Percentiles rank a stretch among this genome's conserved stretches.
phyloP scores from a whole-genome alignment of 2,113 vertebrate genomes.

The Phalacrocorax carbo region DNA sequence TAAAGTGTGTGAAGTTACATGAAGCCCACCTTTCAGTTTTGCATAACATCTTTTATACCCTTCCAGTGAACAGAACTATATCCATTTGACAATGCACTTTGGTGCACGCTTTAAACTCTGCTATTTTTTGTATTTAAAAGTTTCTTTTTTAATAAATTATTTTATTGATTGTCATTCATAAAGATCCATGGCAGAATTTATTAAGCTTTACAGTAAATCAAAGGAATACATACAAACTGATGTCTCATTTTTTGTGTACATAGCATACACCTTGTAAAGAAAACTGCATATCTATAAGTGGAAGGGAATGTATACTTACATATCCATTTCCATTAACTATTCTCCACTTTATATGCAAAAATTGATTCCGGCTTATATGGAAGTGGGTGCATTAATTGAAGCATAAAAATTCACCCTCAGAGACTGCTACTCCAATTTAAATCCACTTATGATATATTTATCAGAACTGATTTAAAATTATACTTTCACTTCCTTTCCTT shows the following conservation, averaged over 20 bases:
- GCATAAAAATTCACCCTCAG: constrained; percentile 18
- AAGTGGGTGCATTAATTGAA: not conserved
- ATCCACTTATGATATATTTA: constrained; percentile 3
- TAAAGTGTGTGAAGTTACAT: not conserved
- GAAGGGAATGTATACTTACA: not conserved
- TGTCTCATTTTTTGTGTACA: not conserved
- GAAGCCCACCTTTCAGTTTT: not conserved
- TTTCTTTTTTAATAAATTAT: not conserved
- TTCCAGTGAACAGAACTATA: not conserved
- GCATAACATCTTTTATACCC: not conserved
- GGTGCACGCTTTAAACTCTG: not conserved
- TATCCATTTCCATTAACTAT: not conserved
- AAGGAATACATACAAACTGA: not conserved
- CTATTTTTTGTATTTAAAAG: not conserved
- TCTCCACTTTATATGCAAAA: constrained; percentile 3
- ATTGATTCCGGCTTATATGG: not conserved
- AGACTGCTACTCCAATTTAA: not conserved
- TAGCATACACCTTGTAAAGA: not conserved
- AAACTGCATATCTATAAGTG: not conserved
- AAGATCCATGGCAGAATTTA: not conserved
- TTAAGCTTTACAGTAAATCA: not conserved
- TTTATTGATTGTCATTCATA: not conserved
- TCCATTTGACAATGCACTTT: not conserved
- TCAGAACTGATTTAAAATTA: not conserved
- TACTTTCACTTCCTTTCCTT: not conserved